phyloP scores from a whole-genome alignment of 2,888 invertebrate genomes.

The Parthenolecanium corni region DNA sequence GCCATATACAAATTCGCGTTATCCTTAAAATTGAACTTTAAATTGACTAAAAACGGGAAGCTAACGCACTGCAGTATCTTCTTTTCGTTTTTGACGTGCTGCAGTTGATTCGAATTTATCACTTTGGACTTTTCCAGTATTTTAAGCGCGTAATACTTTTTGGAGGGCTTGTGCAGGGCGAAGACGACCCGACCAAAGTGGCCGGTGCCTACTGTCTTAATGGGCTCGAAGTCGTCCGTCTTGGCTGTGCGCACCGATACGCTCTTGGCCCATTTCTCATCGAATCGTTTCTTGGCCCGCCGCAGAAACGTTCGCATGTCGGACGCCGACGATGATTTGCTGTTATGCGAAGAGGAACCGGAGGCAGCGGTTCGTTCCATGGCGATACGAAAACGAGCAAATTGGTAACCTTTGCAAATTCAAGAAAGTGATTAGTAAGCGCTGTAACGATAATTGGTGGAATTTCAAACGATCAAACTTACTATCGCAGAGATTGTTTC shows the following conservation, averaged over 20 bases:
- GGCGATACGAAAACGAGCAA: neutral
- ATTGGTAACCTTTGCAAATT: neutral
- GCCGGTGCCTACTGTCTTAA: constrained; percentile 20
- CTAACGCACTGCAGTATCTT: constrained; percentile 20
- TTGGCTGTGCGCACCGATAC: neutral
- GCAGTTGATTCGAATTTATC: constrained; percentile 18
- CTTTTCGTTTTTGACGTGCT: constrained; percentile 23
- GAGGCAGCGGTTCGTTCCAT: constrained; percentile 19
- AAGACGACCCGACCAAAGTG: constrained; percentile 19
- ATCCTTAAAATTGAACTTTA: constrained; percentile 20
- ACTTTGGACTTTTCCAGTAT: constrained; percentile 16
- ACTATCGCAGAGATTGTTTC: neutral
- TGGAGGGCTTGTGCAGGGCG: constrained; percentile 15
- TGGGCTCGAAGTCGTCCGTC: constrained; percentile 13
- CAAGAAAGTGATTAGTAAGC: neutral
- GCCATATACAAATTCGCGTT: constrained; percentile 23
- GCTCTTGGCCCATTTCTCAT: constrained; percentile 19
- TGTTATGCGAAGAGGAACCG: constrained; percentile 21
- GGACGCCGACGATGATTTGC: constrained; percentile 1
- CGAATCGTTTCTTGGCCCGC: constrained; percentile 18
- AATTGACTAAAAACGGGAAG: constrained; percentile 17
- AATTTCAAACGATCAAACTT: too few species aligned
- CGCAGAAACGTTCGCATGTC: constrained; percentile 19
- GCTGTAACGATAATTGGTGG: neutral
- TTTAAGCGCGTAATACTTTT: constrained; percentile 22